phyloP scores from a whole-genome alignment of 2,888 invertebrate species.

The Pterobdella sp. region DNA sequence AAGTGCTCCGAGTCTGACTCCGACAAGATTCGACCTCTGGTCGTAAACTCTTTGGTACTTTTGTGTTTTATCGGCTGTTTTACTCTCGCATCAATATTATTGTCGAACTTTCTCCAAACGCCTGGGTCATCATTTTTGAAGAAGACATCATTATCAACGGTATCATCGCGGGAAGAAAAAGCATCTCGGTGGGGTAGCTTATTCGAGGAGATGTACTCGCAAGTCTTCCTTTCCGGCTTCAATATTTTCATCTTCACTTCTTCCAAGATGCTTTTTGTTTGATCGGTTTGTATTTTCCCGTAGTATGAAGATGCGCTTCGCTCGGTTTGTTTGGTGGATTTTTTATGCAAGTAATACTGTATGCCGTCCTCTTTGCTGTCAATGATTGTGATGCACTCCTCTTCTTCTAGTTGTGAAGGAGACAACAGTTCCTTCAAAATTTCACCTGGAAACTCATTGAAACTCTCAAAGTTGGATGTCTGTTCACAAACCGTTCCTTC shows the following conservation, averaged over 20 bases:
- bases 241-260: constrained; percentile 24
- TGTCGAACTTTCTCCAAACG: constrained; percentile 21
- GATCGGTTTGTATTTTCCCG: constrained; percentile 31
- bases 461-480: background rate
- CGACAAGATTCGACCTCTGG: constrained; percentile 3
- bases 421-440: background rate
- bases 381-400: constrained; percentile 26
- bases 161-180: constrained; percentile 50
- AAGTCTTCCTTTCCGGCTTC: constrained; percentile 29
- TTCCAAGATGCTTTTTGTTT: constrained; percentile 33
- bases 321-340: constrained; percentile 13
- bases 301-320: background rate
- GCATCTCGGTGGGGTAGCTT: constrained; percentile 46
- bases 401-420: constrained; percentile 18
- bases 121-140: constrained; percentile 20
- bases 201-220: constrained; percentile 36
- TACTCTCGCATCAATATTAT: background rate
- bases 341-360: constrained; percentile 47
- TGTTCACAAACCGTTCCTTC: background rate
- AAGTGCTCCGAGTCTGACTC: constrained; percentile 10
- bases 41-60: background rate
- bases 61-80: background rate
- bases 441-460: too few species aligned
- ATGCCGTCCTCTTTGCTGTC: constrained; percentile 43
- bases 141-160: constrained; percentile 41